Evolutionary conservation across 2,797 vertebrate genomes (phyloP), one percentile per base, ranked within the genome.

Genomic region (Eospalax fontanierii): DNA sequence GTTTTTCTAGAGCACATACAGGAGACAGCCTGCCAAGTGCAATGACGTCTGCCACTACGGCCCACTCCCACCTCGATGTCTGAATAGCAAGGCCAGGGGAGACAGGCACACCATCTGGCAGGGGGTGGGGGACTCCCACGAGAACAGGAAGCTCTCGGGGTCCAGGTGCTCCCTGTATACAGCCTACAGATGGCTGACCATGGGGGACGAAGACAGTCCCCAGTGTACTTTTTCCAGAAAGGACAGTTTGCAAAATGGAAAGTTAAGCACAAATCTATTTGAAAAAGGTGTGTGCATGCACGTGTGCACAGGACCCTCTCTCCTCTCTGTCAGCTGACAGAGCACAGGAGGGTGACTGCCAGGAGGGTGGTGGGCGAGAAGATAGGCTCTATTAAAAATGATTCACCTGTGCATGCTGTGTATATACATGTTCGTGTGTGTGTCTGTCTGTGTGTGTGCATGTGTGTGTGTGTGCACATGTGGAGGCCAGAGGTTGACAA

Each of bases 351-450:
- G 24, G 54, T 35, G 28, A 10, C 86, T 35, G 26, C 61, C 68
- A 2, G 50, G 28, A 28, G 54, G n/a, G 4, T 57, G 2, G 28
- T 0, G 1, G n/a, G n/a, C 0, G 0, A 19, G 86, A 50, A 38
- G 26, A 46, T 19, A 26, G 40, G 30, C 16, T n/a, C 59, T 43
- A 26, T 94, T 80, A 43, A 79, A 71, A 68, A 30, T 35, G 30
- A n/a, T 12, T 76, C n/a, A 33, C 74, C 33, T 50, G 6, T 79
- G n/a, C n/a, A n/a, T n/a, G n/a, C n/a, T 33, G 46, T 54, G 18
- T 3, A 1, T 50, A 9, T 2, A 2, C 54, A 22, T 80, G 54
- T 59, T 4, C 46, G 6, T 82, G 9, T 65, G 33, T 43, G 63
- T 43, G 33, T 43, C 4, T 24, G 38, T 19, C 15, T 81, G 26